A percentile compares a stretch with the other conserved stretches of the same genome.
These are phyloP conservation scores for Melanerpes formicivorus DNA, from an alignment of 2,113 vertebrate genomes.

Conservation along the genomic window DNA sequence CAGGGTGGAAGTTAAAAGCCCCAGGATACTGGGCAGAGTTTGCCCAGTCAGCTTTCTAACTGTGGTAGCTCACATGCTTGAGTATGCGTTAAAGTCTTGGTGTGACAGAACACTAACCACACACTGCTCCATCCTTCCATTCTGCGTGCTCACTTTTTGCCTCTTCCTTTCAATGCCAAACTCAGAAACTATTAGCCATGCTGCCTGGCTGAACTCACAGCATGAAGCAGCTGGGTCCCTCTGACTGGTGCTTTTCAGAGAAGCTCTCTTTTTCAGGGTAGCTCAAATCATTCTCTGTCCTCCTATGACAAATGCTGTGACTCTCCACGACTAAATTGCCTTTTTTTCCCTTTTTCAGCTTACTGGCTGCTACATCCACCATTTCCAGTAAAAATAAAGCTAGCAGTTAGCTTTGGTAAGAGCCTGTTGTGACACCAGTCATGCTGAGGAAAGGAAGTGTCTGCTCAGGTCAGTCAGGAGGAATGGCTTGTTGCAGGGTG, in stretches of 20 bases:
- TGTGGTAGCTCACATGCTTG: not conserved
- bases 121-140: not conserved
- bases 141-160: not conserved
- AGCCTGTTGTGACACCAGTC: rapidly evolving
- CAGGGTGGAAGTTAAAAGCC: not conserved
- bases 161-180: not conserved
- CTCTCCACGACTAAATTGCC: not conserved
- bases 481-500: not conserved
- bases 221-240: not conserved
- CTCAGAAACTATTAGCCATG: not conserved
- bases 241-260: not conserved
- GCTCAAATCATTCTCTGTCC: not conserved
- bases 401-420: not conserved
- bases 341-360: not conserved
- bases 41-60: not conserved
- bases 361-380: not conserved
- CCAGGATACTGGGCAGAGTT: not conserved
- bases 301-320: not conserved
- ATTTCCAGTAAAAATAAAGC: not conserved
- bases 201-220: not conserved
- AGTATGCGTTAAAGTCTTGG: not conserved
- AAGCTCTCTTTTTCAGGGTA: not conserved
- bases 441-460: not conserved
- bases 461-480: not conserved
- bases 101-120: not conserved